Percentiles rank a stretch among this genome's conserved stretches.
phyloP scores from a whole-genome alignment of 35 echinoderm and acorn worm genomes.

The Apostichopus japonicus region DNA sequence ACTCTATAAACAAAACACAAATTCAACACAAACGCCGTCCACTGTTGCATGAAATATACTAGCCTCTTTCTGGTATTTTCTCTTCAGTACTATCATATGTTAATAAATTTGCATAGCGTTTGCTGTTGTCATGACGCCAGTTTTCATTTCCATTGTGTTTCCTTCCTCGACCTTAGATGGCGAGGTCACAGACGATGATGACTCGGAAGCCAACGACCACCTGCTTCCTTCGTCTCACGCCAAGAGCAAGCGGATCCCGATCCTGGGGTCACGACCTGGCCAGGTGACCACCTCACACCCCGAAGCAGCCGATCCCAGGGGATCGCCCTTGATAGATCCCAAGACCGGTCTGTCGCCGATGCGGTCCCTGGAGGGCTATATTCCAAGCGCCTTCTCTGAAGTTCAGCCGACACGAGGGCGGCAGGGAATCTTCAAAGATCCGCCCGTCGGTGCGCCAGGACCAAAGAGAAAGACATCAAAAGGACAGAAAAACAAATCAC shows the following conservation, averaged over 20 bases:
- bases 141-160: background rate
- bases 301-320: background rate
- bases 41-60: no score
- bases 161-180: background rate
- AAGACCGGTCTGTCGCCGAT: constrained; percentile 6
- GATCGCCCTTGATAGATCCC: background rate
- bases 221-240: constrained; percentile 6
- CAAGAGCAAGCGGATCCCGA: constrained; percentile 49
- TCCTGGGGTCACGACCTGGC: background rate
- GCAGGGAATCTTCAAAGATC: constrained; percentile 36
- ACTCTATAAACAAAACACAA: no score
- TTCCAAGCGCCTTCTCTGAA: constrained; percentile 71
- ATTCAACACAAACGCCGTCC: no score
- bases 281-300: background rate
- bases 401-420: constrained; percentile 29
- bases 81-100: no score
- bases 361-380: constrained; percentile 61
- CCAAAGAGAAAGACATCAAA: constrained; percentile 40
- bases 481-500: constrained; percentile 32
- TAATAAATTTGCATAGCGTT: no score
- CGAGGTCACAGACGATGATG: constrained; percentile 46
- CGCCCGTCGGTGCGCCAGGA: background rate
- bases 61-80: no score
- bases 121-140: no score
- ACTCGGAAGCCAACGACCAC: constrained; percentile 48